These are phyloP conservation scores for Mamestra brassicae DNA, from an alignment of 2,888 invertebrate species.

Conservation along the genomic window DNA sequence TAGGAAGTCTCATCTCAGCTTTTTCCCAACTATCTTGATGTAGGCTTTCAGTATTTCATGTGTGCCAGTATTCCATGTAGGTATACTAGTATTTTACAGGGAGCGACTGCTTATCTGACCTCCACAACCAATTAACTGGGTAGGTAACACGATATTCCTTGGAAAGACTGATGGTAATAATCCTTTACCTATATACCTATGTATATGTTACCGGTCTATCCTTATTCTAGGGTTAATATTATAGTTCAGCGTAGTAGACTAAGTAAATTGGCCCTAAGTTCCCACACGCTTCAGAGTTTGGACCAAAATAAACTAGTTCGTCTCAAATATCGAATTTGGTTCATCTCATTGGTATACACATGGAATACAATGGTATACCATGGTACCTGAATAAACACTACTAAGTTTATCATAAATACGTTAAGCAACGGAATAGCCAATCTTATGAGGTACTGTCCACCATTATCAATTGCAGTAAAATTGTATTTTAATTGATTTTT, in stretches of 20 bases:
- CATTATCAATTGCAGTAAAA: too few species aligned
- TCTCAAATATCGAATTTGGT: slow-evolving; percentile 1
- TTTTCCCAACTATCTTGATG: neutral
- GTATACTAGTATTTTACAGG: too few species aligned
- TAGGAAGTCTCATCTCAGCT: neutral
- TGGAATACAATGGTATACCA: too few species aligned
- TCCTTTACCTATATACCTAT: neutral
- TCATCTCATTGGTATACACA: neutral
- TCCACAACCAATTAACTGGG: too few species aligned
- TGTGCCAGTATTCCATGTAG: too few species aligned
- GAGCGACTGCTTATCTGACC: too few species aligned
- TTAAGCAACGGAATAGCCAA: too few species aligned
- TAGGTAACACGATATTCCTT: neutral
- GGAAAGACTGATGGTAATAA: neutral
- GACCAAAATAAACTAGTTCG: slow-evolving; percentile 22
- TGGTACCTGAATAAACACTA: neutral
- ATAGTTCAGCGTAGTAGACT: neutral
- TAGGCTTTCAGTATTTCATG: too few species aligned
- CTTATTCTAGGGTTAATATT: neutral
- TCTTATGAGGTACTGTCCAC: too few species aligned
- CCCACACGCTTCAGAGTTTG: slow-evolving; percentile 2
- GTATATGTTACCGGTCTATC: neutral
- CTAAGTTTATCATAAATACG: neutral
- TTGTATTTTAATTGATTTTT: too few species aligned
- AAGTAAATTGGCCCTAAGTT: slow-evolving; percentile 19